Conservation (phyloP, 2,888 invertebrate species). For the Ormia ochracea region DNA sequence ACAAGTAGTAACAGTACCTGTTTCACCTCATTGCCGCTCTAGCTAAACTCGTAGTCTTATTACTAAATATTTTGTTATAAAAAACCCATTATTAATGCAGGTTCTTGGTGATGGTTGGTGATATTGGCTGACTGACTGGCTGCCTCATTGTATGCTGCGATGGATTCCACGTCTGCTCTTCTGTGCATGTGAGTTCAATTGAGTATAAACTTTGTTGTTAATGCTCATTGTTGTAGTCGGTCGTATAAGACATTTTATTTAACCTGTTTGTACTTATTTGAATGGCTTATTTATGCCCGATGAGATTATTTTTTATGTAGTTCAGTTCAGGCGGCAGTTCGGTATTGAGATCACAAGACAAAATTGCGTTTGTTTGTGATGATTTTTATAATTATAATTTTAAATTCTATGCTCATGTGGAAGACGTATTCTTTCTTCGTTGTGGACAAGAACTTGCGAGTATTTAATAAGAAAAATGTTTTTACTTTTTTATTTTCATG, state of each 20-base stretch:
- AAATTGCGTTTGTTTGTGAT: conserved; percentile 28
- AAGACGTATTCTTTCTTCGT: background rate
- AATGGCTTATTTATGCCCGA: conserved; percentile 22
- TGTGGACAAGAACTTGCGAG: background rate
- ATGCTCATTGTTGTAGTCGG: conserved; percentile 9
- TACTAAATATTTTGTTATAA: conserved; percentile 44
- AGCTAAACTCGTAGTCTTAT: conserved; percentile 13
- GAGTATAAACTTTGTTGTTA: conserved; percentile 39
- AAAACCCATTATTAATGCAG: conserved; percentile 57
- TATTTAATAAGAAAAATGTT: background rate
- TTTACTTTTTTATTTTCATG: background rate
- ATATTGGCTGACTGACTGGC: too few species aligned
- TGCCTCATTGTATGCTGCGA: conserved; percentile 45
- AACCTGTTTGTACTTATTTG: conserved; percentile 31
- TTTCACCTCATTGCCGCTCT: conserved; percentile 33
- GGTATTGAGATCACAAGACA: background rate
- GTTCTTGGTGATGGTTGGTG: conserved; percentile 34
- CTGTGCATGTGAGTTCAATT: conserved; percentile 47
- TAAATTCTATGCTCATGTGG: conserved; percentile 29
- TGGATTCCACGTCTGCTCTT: conserved; percentile 53
- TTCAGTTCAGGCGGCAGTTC: conserved; percentile 17
- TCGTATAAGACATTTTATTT: background rate
- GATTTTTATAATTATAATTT: conserved; percentile 54
- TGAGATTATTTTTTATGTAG: conserved; percentile 1
- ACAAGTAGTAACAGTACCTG: conserved; percentile 42